phyloP scores from a whole-genome alignment of 2,888 invertebrate species.

The Meiosimyza decipiens region DNA sequence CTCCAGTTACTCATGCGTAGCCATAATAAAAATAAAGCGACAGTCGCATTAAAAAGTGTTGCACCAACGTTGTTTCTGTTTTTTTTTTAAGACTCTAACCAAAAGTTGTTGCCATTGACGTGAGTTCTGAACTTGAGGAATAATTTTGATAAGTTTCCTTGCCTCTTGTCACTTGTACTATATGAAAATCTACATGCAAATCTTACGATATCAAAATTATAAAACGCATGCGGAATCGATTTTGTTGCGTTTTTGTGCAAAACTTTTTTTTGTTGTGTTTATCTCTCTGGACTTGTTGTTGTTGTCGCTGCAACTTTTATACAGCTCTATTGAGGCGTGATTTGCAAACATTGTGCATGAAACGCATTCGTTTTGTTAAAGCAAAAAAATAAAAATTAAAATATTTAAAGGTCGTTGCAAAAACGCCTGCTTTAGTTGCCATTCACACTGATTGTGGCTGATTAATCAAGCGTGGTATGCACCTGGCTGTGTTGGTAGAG shows the following conservation, averaged over 20 bases:
- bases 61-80: background rate
- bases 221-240: conserved; percentile 24
- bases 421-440: conserved; percentile 8
- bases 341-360: background rate
- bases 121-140: conserved; percentile 12
- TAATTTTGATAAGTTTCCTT: background rate
- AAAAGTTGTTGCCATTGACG: background rate
- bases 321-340: background rate
- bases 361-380: conserved; percentile 1
- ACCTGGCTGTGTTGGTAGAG: background rate
- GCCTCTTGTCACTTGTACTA: background rate
- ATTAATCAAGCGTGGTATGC: conserved; percentile 1
- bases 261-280: background rate
- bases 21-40: conserved; percentile 3
- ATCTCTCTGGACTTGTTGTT: conserved; percentile 5
- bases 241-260: conserved; percentile 26
- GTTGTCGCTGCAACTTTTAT: background rate
- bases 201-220: background rate
- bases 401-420: conserved; percentile 3
- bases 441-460: conserved; percentile 7
- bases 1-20: conserved; percentile 9
- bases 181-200: background rate
- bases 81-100: too few species aligned
- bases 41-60: background rate
- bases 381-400: background rate